These are phyloP conservation scores for Stegastes partitus DNA, from an alignment of 2,113 vertebrate genomes.

Conservation along the genomic window DNA sequence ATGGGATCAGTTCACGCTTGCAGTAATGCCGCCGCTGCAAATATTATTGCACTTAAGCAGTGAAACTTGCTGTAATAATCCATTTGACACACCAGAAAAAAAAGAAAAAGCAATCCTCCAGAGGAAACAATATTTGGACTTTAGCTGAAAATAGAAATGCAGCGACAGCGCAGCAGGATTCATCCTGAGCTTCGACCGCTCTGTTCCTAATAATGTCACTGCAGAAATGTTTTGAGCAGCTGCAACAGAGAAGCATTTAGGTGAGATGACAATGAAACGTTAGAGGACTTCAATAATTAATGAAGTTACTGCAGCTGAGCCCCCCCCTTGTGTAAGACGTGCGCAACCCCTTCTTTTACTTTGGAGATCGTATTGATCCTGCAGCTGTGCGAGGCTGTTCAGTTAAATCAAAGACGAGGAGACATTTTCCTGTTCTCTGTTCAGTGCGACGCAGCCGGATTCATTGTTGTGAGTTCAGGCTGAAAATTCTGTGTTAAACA, in stretches of 20 bases:
- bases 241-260: background rate
- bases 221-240: background rate
- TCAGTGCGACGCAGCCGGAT: background rate
- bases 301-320: background rate
- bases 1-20: too few relatives aligned
- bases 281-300: background rate
- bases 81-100: too few relatives aligned
- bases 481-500: background rate
- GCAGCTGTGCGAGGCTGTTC: background rate
- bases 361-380: background rate
- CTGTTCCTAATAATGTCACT: background rate
- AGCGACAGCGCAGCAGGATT: background rate
- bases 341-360: too few relatives aligned
- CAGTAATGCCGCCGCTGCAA: too few relatives aligned
- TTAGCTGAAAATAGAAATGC: too few relatives aligned
- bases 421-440: too few relatives aligned
- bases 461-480: background rate
- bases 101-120: too few relatives aligned
- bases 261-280: background rate
- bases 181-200: background rate
- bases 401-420: background rate
- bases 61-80: too few relatives aligned
- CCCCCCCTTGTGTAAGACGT: too few relatives aligned
- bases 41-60: too few relatives aligned
- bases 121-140: too few relatives aligned